These are phyloP conservation scores for Vesta saturnalis DNA, from an alignment of 2,888 invertebrate genomes.

Conservation along the genomic window DNA sequence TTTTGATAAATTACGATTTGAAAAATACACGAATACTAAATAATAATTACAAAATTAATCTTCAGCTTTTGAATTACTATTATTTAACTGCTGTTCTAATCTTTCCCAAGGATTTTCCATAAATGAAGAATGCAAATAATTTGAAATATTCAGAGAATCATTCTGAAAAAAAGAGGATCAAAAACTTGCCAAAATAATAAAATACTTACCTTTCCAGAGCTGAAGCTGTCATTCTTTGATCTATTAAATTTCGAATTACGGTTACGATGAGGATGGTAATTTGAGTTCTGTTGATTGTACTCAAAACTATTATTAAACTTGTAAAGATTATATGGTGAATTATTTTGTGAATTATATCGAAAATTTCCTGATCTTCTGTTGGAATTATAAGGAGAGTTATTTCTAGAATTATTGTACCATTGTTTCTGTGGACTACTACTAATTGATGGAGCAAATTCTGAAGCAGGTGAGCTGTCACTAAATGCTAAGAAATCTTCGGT, in stretches of 20 bases:
- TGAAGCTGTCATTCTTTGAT: background rate
- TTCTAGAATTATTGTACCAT: constrained; percentile 19
- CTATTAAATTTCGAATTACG: constrained; percentile 16
- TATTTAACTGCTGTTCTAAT: constrained; percentile 42
- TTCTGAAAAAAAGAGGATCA: constrained; percentile 17
- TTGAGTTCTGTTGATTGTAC: constrained; percentile 5
- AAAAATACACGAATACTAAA: too few relatives aligned
- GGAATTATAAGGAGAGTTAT: constrained; percentile 31
- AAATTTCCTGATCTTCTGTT: constrained; percentile 14
- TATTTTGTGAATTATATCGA: background rate
- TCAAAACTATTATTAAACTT: background rate
- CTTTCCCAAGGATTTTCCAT: constrained; percentile 51
- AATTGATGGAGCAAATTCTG: constrained; percentile 42
- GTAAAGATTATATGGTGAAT: background rate
- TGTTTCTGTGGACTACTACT: constrained; percentile 46
- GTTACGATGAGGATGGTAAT: constrained; percentile 18
- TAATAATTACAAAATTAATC: too few relatives aligned
- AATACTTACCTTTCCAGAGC: background rate
- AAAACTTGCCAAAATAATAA: too few relatives aligned
- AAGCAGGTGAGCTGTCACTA: constrained; percentile 35
- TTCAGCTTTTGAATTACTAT: background rate
- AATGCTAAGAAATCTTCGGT: constrained; percentile 44
- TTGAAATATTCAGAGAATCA: constrained; percentile 24
- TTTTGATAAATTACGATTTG: too few relatives aligned
- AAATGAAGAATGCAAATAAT: constrained; percentile 49